Conservation (phyloP, 92 coral and sea anemone species). For the Palythoa heliodiscus region DNA sequence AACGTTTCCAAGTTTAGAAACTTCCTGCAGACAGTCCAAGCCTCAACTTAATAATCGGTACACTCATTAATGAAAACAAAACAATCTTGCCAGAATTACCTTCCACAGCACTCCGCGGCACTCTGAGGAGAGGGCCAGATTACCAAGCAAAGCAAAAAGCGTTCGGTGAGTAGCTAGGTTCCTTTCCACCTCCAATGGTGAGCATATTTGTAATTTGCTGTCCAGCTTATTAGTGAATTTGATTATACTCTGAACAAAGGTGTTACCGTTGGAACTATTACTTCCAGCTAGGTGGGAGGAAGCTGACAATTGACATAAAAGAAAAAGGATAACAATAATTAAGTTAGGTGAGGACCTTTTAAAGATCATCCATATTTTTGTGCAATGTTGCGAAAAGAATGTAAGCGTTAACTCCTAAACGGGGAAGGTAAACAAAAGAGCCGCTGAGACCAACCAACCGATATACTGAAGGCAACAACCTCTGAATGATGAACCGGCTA, state of each 20-base stretch:
- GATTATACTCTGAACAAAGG: conserved; percentile 81
- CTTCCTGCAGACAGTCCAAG: no score
- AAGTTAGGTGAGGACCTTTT: not conserved
- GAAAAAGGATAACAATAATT: not conserved
- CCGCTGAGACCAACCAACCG: no score
- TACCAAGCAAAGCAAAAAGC: conserved; percentile 69
- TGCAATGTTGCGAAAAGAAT: no score
- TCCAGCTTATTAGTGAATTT: conserved; percentile 69
- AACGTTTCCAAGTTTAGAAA: no score
- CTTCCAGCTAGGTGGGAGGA: conserved; percentile 71
- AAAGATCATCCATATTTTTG: no score
- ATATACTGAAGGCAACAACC: no score
- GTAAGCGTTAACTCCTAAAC: no score
- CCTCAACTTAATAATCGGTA: not conserved
- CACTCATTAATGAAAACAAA: not conserved
- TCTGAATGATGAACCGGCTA: no score
- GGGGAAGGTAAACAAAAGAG: no score
- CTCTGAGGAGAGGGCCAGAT: conserved; percentile 81
- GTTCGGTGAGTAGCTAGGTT: conserved; percentile 71
- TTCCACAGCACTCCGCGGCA: conserved; percentile 96
- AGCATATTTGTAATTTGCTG: conserved; percentile 68
- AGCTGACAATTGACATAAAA: conserved; percentile 26
- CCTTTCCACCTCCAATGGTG: conserved; percentile 65
- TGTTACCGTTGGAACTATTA: conserved; percentile 69
- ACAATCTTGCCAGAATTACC: conserved; percentile 51